These are phyloP conservation scores for Molossus molossus DNA, from an alignment of 2,797 vertebrate species.

Conservation along the genomic window DNA sequence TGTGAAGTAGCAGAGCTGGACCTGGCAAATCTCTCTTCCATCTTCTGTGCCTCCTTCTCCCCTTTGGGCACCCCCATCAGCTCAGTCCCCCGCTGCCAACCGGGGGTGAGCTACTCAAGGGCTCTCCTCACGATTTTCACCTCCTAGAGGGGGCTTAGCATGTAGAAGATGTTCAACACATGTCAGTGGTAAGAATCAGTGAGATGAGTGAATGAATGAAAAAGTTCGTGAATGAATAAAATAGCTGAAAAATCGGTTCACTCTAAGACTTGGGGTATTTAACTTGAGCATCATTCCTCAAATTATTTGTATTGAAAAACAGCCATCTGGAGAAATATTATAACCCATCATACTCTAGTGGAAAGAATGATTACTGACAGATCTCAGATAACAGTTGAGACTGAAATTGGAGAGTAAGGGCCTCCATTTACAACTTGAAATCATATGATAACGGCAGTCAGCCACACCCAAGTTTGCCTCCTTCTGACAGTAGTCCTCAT, in stretches of 20 bases:
- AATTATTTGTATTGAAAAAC: background rate
- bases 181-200: background rate
- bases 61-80: background rate
- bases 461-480: background rate
- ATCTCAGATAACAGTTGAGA: background rate
- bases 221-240: background rate
- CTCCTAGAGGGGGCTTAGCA: background rate
- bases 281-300: background rate
- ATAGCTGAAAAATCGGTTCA: background rate
- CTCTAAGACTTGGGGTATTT: slow-evolving; percentile 14
- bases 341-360: background rate
- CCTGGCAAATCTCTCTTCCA: background rate
- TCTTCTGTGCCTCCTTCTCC: background rate
- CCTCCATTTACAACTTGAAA: background rate
- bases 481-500: background rate
- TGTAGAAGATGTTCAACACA: background rate
- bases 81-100: background rate
- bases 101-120: background rate
- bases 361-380: slow-evolving; percentile 11
- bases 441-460: background rate
- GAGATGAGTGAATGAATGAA: background rate
- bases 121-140: background rate
- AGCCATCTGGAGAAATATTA: background rate
- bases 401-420: background rate
- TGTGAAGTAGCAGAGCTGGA: background rate